Percentiles rank a stretch among this genome's conserved stretches.
Evolutionary conservation across 2,113 vertebrate genomes (phyloP).

Genomic region (Hippoglossus stenolepis): DNA sequence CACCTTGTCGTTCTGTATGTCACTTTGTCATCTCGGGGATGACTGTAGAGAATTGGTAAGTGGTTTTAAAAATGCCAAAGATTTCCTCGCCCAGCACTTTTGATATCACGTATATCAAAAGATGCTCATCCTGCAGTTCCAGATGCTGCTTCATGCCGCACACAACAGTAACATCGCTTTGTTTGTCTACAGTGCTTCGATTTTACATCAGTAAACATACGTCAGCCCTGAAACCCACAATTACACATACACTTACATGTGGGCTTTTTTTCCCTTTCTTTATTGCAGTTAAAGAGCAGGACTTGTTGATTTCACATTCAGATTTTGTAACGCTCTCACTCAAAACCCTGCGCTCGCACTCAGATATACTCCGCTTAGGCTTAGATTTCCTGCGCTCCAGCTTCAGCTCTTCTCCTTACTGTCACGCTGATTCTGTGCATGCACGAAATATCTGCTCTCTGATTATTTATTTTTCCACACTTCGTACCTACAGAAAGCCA

Average conservation of each 20-base stretch:
- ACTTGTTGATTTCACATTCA: no score
- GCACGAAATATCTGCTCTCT: no score
- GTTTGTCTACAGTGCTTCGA: constrained; percentile 21
- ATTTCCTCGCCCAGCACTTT: constrained; percentile 43
- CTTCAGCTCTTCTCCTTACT: no score
- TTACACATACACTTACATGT: constrained; percentile 3
- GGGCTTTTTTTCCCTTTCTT: no score
- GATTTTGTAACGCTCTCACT: no score
- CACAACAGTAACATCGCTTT: constrained; percentile 33
- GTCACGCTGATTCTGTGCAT: no score
- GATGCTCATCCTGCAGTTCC: constrained; percentile 30
- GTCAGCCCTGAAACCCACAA: constrained; percentile 18
- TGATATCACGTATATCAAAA: constrained; percentile 69
- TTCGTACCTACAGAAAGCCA: no score
- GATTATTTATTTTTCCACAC: no score
- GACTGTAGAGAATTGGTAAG: constrained; percentile 62
- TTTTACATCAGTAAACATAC: constrained; percentile 3
- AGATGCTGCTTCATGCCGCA: constrained; percentile 42
- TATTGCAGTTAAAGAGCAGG: no score
- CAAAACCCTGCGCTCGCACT: no score
- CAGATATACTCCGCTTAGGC: no score
- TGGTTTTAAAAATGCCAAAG: constrained; percentile 38
- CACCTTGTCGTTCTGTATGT: constrained; percentile 26
- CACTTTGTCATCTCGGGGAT: constrained; percentile 24
- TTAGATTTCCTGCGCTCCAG: no score